Evolutionary conservation across 2,113 vertebrate species (phyloP), one percentile per base, ranked within the genome.

Genomic region (Pseudopipra pipra): DNA sequence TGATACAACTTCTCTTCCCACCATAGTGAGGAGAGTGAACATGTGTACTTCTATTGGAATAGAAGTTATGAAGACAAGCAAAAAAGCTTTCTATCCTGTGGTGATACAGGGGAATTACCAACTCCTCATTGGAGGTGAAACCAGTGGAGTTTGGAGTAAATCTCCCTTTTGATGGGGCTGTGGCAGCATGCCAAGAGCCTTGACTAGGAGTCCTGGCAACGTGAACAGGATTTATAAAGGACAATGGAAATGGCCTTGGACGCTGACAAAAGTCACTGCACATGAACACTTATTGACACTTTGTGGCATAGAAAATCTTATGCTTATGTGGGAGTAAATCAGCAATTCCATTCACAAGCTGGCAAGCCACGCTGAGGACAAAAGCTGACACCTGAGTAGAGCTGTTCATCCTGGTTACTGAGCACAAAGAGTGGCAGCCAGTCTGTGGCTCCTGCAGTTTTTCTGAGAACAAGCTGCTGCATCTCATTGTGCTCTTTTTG

Each of bases 161-260:
- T 56, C 33, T 49, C 14, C 6, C 0, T 49, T 62, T 15, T 1
- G 4, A 25, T 31, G 56, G 16, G 37, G 47, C 70, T 78, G 33
- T 9, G 2, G 5, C 37, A 61, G 30, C 28, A 17, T 3, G 19
- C 14, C 9, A 33, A 33, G 7, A 39, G 31, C 15, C 54, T 14
- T 49, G 33, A 47, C 15, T 8, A 14, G 27, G 67, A 73, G 13
- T 30, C 67, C 43, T 30, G 55, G 49, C 0, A 0, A 33, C 0
- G 0, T 5, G 14, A 80, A 37, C 9, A 41, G 72, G 22, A 41
- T 70, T 58, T 41, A 25, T 25, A 72, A 49, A 56, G n/a, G 63
- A 47, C 37, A 52, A 54, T 86, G 31, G 25, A 73, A 92, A 65
- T 5, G 14, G 28, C 25, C 14, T 76, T 51, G 43, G 44, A 11